A percentile compares a stretch with the other conserved stretches of the same genome.
Conservation (phyloP, 1,140 invertebrate genomes). For the Caenorhabditis latens region DNA sequence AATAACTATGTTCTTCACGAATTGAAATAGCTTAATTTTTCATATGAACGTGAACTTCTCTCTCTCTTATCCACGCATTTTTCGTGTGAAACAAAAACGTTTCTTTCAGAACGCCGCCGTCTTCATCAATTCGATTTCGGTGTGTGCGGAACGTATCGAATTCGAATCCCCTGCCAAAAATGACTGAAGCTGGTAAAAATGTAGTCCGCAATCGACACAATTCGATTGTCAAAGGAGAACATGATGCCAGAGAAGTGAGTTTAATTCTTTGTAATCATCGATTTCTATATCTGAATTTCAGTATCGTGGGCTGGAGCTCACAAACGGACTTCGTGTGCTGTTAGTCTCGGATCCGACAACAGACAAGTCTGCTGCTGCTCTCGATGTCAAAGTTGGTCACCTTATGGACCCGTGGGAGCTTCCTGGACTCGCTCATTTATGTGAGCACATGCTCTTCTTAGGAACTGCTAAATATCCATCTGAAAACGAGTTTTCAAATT, state of each 20-base stretch:
- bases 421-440: constrained; percentile 94
- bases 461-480: constrained; percentile 90
- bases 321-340: constrained; percentile 89
- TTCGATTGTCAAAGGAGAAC: constrained; percentile 24
- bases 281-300: constrained; percentile 40
- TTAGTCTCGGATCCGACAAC: constrained; percentile 90
- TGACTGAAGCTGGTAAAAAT: constrained; percentile 39
- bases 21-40: too few relatives aligned
- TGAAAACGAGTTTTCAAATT: constrained; percentile 91
- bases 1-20: not conserved
- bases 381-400: constrained; percentile 82
- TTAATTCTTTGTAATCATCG: too few relatives aligned
- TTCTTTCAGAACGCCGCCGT: not conserved
- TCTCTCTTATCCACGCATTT: not conserved
- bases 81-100: too few relatives aligned
- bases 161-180: constrained; percentile 49
- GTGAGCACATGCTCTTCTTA: constrained; percentile 97
- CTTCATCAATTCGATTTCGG: constrained; percentile 8
- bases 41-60: not conserved
- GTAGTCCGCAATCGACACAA: constrained; percentile 15
- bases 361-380: constrained; percentile 91
- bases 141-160: constrained; percentile 40
- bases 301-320: constrained; percentile 87
- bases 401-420: constrained; percentile 89
- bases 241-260: constrained; percentile 40